phyloP scores from a whole-genome alignment of 2,113 vertebrate species.

The Steatornis caripensis region DNA sequence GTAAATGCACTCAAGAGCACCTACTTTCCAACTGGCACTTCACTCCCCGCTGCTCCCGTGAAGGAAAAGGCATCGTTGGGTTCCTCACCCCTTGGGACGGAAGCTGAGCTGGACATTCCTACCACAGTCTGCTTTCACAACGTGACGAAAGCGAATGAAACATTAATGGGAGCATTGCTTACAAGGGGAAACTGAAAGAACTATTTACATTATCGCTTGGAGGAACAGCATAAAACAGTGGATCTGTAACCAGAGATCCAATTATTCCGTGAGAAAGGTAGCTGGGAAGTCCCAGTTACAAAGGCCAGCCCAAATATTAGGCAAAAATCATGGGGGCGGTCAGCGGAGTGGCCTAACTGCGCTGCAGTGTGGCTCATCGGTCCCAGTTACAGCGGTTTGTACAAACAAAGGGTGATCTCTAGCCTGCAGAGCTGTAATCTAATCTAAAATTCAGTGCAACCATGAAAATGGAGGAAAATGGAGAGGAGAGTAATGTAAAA shows the following conservation, averaged over 20 bases:
- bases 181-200: not conserved
- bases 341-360: not conserved
- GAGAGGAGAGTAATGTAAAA: not conserved
- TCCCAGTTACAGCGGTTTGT: not conserved
- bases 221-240: not conserved
- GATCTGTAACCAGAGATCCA: not conserved
- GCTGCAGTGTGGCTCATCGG: not conserved
- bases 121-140: not conserved
- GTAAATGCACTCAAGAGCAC: not conserved
- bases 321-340: not conserved
- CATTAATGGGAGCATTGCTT: not conserved
- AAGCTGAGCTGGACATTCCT: not conserved
- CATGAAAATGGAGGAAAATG: not conserved
- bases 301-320: not conserved
- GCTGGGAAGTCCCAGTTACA: not conserved
- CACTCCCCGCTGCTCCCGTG: not conserved
- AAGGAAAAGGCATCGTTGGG: not conserved
- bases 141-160: not conserved
- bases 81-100: not conserved
- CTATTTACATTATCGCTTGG: fast-evolving
- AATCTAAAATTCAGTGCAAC: not conserved
- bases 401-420: not conserved
- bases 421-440: not conserved
- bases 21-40: not conserved
- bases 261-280: not conserved